Percentiles rank a stretch among this genome's conserved stretches.
Evolutionary conservation across 2,888 invertebrate genomes (phyloP).

Genomic region (Sepioteuthis lessoniana): DNA sequence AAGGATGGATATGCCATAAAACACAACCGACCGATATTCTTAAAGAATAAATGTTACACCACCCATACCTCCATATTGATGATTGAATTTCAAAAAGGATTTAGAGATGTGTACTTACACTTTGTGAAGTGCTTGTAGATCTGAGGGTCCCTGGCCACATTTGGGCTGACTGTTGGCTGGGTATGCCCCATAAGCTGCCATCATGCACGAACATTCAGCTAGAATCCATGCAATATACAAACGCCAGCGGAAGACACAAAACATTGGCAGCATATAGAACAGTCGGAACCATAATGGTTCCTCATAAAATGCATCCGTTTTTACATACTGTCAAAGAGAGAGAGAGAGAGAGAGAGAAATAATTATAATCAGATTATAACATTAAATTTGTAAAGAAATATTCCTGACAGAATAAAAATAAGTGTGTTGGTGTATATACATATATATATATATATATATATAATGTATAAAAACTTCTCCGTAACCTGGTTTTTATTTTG

Average conservation of each 20-base stretch:
- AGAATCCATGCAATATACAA: constrained; percentile 92
- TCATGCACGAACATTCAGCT: constrained; percentile 93
- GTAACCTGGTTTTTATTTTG: no score
- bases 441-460: no score
- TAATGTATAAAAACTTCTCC: no score
- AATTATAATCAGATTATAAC: background rate
- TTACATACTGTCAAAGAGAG: constrained; percentile 82
- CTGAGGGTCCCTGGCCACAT: constrained; percentile 87
- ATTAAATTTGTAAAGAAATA: background rate
- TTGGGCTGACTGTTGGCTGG: constrained; percentile 84
- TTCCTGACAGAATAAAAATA: no score
- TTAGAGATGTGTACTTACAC: constrained; percentile 60
- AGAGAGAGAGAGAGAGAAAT: no score
- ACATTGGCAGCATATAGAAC: constrained; percentile 89
- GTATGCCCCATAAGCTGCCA: constrained; percentile 93
- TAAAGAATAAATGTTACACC: no score
- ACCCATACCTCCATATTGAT: no score
- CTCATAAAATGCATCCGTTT: constrained; percentile 84
- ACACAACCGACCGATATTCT: no score
- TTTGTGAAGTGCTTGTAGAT: constrained; percentile 70
- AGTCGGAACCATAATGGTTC: constrained; percentile 85
- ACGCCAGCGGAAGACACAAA: constrained; percentile 90
- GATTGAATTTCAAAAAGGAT: no score
- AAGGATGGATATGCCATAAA: no score
- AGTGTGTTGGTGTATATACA: no score